Evolutionary conservation across 2,888 invertebrate genomes (phyloP).

Genomic region (Atherix ibis): DNA sequence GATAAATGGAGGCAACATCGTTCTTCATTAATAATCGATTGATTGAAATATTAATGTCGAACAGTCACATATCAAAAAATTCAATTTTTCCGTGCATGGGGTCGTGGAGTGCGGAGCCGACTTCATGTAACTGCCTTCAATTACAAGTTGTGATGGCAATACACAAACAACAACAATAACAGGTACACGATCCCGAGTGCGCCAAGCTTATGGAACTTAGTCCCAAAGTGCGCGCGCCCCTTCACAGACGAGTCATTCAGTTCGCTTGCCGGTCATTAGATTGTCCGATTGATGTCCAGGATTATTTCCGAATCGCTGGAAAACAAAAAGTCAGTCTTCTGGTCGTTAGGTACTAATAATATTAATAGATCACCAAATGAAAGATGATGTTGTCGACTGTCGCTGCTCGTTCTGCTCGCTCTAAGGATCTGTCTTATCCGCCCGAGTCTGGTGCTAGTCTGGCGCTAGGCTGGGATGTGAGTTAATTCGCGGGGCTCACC

Average conservation of each 20-base stretch:
- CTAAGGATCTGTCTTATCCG: too few species aligned
- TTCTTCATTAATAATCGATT: slow-evolving; percentile 8
- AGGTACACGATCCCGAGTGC: too few species aligned
- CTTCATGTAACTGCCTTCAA: not conserved
- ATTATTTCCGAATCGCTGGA: not conserved
- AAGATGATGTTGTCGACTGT: slow-evolving; percentile 8
- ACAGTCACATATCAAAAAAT: not conserved
- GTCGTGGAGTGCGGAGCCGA: not conserved
- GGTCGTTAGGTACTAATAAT: not conserved
- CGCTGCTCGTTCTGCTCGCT: too few species aligned
- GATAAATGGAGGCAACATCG: slow-evolving; percentile 4
- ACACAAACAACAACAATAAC: too few species aligned
- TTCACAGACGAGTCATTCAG: not conserved
- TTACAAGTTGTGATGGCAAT: too few species aligned
- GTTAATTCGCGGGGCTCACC: too few species aligned
- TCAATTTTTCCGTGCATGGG: not conserved
- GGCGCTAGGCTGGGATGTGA: too few species aligned
- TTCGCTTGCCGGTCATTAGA: not conserved
- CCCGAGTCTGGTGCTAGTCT: too few species aligned
- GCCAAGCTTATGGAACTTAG: too few species aligned
- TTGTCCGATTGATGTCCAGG: not conserved
- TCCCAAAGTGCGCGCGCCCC: too few species aligned
- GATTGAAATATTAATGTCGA: slow-evolving; percentile 8
- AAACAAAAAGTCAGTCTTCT: not conserved
- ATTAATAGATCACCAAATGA: slow-evolving; percentile 10